Evolutionary conservation across 2,888 invertebrate genomes (phyloP).

Genomic region (Kryphioiulus occultus): DNA sequence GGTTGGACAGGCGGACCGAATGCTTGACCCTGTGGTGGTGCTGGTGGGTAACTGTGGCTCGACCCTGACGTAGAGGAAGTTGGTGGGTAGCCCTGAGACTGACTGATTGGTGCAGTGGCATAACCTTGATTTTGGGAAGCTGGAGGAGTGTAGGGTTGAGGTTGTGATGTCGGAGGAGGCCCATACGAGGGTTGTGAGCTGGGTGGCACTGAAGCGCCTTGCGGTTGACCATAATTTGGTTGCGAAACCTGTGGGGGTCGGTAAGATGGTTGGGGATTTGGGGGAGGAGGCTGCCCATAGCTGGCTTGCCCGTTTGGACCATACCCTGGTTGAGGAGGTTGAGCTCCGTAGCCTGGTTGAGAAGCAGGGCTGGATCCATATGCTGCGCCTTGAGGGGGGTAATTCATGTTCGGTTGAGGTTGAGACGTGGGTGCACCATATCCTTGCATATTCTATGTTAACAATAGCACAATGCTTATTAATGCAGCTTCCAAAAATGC

Average conservation of each 20-base stretch:
- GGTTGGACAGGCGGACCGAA: constrained; percentile 47
- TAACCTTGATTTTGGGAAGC: constrained; percentile 48
- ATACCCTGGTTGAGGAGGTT: constrained; percentile 52
- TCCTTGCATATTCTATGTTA: constrained; percentile 42
- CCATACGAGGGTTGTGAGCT: constrained; percentile 32
- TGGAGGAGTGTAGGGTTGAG: constrained; percentile 46
- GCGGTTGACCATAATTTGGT: constrained; percentile 25
- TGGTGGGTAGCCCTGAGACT: constrained; percentile 50
- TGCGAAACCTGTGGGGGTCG: constrained; percentile 7
- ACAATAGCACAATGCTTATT: constrained; percentile 7
- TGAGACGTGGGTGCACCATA: constrained; percentile 46
- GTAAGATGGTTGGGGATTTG: not conserved
- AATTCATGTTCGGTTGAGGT: constrained; percentile 36
- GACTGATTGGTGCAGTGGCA: constrained; percentile 49
- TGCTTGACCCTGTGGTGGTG: constrained; percentile 53
- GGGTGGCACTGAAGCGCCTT: constrained; percentile 1
- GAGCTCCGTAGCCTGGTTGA: constrained; percentile 47
- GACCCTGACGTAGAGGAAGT: constrained; percentile 42
- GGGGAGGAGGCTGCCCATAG: constrained; percentile 44
- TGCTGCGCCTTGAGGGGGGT: constrained; percentile 44
- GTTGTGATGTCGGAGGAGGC: constrained; percentile 48
- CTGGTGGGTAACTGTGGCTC: constrained; percentile 43
- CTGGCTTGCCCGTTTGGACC: constrained; percentile 43
- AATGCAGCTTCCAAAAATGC: too few relatives aligned
- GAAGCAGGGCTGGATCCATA: constrained; percentile 30